Base-by-base conservation (phyloP, 2,113 vertebrate species). In the Nerophis ophidion region DNA sequence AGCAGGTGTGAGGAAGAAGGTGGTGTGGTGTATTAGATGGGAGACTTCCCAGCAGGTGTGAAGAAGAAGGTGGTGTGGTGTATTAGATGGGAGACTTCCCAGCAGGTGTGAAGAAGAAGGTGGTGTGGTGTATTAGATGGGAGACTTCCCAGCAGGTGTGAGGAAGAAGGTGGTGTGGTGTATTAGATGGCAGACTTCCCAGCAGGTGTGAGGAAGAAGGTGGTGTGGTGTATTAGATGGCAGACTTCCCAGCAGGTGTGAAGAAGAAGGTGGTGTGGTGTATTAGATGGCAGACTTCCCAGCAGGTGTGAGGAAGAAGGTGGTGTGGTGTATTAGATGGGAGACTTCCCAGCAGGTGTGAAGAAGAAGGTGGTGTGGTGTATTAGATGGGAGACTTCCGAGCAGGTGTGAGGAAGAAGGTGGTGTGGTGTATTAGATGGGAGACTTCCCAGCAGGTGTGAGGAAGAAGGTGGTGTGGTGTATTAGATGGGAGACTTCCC, bases 11-110 rank as follows among this genome's bases (percentile, higher is more conserved):
- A 44, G 40, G 40, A 44, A 12, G 40, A 11, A 44, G 40, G 11
- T 42, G 40, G 40, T 69, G n/a, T 63, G 14, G 60, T 61, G 77
- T 74, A 80, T 78, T 80, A 64, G 61, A 81, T 81, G 74, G 77
- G 54, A 75, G 74, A 74, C 58, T 63, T 61, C 52, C 67, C 75
- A 76, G 57, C 63, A 71, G n/a, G n/a, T n/a, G n/a, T n/a, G n/a
- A n/a, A n/a, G n/a, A n/a, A n/a, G n/a, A n/a, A n/a, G n/a, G n/a
- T n/a, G n/a, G n/a, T n/a, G n/a, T n/a, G n/a, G n/a, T n/a, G n/a
- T n/a, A n/a, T n/a, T n/a, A n/a, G n/a, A n/a, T n/a, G n/a, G n/a
- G n/a, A n/a, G n/a, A n/a, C n/a, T n/a, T n/a, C n/a, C n/a, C n/a
- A 56, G 65, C n/a, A 44, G 76, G 55, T 34, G 61, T 44, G 40